Evolutionary conservation across 2,113 vertebrate species (phyloP).

Genomic region (Narcine bancroftii): DNA sequence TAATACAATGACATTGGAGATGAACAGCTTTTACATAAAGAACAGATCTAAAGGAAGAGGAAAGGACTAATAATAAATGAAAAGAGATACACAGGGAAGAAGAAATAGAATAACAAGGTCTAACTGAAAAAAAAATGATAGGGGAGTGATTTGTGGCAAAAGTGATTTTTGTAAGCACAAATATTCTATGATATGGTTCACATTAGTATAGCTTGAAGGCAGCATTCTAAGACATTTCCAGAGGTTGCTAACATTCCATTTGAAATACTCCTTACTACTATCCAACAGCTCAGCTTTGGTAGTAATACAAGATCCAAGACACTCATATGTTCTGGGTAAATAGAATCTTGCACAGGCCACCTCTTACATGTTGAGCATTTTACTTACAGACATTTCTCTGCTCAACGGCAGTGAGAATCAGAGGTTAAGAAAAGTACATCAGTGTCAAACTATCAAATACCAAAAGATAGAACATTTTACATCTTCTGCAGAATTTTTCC

Average conservation of each 20-base stretch:
- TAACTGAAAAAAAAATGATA: neutral
- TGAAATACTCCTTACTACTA: neutral
- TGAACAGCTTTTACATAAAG: neutral
- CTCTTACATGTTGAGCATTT: neutral
- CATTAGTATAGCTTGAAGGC: neutral
- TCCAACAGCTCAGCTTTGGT: neutral
- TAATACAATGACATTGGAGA: neutral
- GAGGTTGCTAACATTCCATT: neutral
- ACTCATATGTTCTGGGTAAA: neutral
- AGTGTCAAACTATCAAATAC: neutral
- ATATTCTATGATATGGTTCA: neutral
- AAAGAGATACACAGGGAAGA: neutral
- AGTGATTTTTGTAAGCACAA: neutral
- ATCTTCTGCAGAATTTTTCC: neutral
- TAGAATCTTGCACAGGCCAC: neutral
- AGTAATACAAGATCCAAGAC: neutral
- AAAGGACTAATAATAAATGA: neutral
- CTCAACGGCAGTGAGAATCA: neutral
- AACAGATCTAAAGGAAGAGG: neutral
- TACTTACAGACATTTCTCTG: neutral
- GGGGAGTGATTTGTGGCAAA: neutral
- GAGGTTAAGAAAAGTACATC: neutral
- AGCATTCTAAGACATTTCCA: neutral
- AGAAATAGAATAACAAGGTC: neutral
- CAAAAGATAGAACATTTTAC: too few relatives aligned